phyloP scores from a whole-genome alignment of 2,113 vertebrate species.

The Ochotona princeps region DNA sequence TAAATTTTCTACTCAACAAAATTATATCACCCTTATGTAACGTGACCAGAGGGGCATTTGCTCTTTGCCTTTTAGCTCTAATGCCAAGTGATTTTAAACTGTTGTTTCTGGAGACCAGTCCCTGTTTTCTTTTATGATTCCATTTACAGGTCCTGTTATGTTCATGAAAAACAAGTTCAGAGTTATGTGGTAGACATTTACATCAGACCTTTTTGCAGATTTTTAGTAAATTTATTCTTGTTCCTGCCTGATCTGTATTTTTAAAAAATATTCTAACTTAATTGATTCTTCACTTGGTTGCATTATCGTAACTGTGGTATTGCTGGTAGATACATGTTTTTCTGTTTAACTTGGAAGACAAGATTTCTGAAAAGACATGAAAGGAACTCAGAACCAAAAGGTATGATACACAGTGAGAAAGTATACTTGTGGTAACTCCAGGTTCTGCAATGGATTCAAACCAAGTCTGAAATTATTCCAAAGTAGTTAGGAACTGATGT shows the following conservation, averaged over 20 bases:
- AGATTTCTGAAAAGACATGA: slow-evolving; percentile 33
- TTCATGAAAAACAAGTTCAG: background rate
- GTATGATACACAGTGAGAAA: background rate
- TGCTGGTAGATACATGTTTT: background rate
- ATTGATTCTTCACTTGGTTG: background rate
- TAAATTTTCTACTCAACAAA: background rate
- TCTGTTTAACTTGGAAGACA: slow-evolving; percentile 42
- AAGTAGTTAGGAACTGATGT: background rate
- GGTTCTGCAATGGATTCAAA: background rate
- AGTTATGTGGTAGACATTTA: background rate
- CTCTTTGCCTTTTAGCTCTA: background rate
- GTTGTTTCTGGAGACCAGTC: slow-evolving; percentile 12
- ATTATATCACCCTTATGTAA: background rate
- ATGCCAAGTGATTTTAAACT: slow-evolving; percentile 33
- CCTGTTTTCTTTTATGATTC: background rate
- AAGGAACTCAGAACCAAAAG: background rate
- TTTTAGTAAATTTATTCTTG: slow-evolving; percentile 34
- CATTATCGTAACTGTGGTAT: background rate
- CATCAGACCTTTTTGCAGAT: slow-evolving; percentile 27
- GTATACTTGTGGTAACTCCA: background rate
- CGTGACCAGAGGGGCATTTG: background rate
- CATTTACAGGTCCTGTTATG: background rate
- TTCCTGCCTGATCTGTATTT: slow-evolving; percentile 30
- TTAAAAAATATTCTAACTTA: slow-evolving; percentile 45
- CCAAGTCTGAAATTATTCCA: background rate